Percentiles rank a stretch among this genome's conserved stretches.
Evolutionary conservation across 2,797 vertebrate genomes (phyloP).

Genomic region (Tenualosa ilisha): DNA sequence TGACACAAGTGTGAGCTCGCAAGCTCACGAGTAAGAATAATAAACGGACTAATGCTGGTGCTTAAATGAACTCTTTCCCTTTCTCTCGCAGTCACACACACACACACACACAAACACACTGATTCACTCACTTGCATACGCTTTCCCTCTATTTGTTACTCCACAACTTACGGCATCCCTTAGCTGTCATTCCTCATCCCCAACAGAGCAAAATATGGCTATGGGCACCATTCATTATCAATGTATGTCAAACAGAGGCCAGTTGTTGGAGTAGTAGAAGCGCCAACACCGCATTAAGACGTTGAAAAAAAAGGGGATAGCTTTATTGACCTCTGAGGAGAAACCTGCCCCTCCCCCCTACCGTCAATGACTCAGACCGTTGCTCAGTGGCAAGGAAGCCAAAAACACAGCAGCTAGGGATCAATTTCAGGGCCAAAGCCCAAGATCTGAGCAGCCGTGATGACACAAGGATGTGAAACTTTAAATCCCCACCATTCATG

Average conservation of each 20-base stretch:
- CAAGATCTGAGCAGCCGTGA: background rate
- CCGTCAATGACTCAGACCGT: background rate
- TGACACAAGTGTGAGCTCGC: background rate
- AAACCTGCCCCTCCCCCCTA: background rate
- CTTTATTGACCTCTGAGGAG: conserved; percentile 8
- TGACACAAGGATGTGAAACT: background rate
- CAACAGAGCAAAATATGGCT: background rate
- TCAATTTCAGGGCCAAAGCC: background rate
- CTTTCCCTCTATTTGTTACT: background rate
- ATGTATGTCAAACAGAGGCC: background rate
- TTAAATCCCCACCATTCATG: background rate
- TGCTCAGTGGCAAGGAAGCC: background rate
- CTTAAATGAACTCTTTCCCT: conserved; percentile 35
- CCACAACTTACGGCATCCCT: background rate
- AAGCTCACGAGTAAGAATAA: conserved; percentile 9
- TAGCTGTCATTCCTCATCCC: background rate
- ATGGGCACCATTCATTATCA: background rate
- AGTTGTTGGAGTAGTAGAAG: background rate
- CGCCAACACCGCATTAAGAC: background rate
- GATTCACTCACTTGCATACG: too few relatives aligned
- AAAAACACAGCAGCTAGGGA: background rate
- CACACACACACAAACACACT: background rate
- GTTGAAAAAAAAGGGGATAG: background rate
- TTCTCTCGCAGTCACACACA: background rate
- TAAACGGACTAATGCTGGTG: conserved; percentile 48